Base-by-base conservation (phyloP, 2,888 invertebrate genomes). In the Ormyrus thymus region DNA sequence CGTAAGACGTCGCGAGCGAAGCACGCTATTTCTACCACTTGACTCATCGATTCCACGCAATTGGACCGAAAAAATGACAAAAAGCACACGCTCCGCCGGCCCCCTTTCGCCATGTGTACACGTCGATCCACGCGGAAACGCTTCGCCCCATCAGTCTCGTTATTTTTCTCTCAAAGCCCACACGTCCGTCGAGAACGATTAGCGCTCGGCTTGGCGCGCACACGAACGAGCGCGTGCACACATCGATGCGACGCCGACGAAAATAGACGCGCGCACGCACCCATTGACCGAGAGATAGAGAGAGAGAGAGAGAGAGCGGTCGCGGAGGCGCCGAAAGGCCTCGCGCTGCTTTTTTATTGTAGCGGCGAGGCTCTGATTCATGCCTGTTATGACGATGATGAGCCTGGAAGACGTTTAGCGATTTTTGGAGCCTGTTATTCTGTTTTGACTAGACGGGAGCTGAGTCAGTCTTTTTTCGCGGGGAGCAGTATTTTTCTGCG, bases 271-370 rank as follows among this genome's bases (percentile, higher is more conserved):
- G 29, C 29, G 29, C 29, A 0, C 29, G 29, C 29, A 29, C 53
- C 62, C 72, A 73, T 68, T 76, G 72, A 76, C 70, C 70, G 66
- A 66, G 55, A 29, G 1, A 29, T 1, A 29, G 29, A 29, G 29
- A 29, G 29, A 29, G 29, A 29, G 29, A 29, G 29, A 29, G 29
- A 29, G 29, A 29, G 29, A 29, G 29, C 45, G 46, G 58, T 1
- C 66, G 13, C 29, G 15, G 59, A 72, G 58, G 64, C 69, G 74
- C 66, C 69, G 69, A 74, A 74, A 78, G 69, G 64, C 62, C 56
- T 75, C 51, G 29, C 11, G 56, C 29, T 29, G 58, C 51, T 76
- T 61, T 58, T 59, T 66, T 59, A 58, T 75, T 75, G 13, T 55
- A 15, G 53, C 53, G 6, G n/a, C 8, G 29, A 29, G 3, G 29